phyloP scores from a whole-genome alignment of 2,113 vertebrate genomes.

The Megalops atlanticus region DNA sequence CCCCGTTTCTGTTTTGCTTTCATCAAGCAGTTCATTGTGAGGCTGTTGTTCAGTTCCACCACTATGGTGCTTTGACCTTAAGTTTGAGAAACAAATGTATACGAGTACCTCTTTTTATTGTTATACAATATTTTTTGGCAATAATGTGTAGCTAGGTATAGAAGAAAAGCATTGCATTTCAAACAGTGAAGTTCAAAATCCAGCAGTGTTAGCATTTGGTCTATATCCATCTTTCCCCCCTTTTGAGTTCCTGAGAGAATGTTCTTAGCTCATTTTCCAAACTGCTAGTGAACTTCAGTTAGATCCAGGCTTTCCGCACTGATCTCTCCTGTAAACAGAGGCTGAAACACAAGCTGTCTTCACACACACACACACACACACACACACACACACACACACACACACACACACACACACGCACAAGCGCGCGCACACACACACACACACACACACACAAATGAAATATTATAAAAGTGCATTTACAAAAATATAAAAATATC shows the following conservation, averaged over 20 bases:
- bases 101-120: too few relatives aligned
- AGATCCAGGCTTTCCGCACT: not conserved
- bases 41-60: too few relatives aligned
- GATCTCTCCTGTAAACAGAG: conserved; percentile 37
- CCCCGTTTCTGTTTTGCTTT: not conserved
- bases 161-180: too few relatives aligned
- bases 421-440: not conserved
- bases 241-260: not conserved
- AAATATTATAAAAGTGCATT: too few relatives aligned
- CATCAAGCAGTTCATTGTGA: not conserved
- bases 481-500: not conserved
- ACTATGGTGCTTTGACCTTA: too few relatives aligned
- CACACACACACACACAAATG: not conserved
- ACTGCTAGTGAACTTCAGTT: not conserved
- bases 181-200: too few relatives aligned
- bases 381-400: not conserved
- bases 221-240: not conserved
- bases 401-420: not conserved
- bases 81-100: too few relatives aligned
- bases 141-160: too few relatives aligned
- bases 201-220: not conserved
- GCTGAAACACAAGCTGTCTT: conserved; percentile 39
- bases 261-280: not conserved
- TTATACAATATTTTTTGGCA: too few relatives aligned
- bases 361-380: not conserved